Base-by-base conservation (phyloP, 1,140 invertebrate genomes). In the Anoplophora glabripennis region DNA sequence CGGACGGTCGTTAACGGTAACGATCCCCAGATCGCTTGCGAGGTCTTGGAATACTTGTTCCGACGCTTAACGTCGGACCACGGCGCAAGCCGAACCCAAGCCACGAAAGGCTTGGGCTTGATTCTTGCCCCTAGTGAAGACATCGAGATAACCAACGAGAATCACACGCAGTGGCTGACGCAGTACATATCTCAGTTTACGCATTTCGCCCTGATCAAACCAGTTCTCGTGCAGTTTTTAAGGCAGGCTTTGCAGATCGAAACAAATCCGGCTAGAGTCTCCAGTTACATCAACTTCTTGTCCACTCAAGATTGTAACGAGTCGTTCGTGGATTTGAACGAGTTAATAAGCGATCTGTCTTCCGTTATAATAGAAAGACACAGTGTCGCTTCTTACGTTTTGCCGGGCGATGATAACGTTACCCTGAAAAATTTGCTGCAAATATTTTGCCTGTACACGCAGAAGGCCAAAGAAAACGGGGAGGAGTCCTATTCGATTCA, bases 331-430 rank as follows among this genome's bases (percentile, higher is more conserved):
- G 85, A 87, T 52, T 75, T 87, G 64, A 79, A 81, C 11, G 85
- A 86, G 59, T 74, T 87, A 15, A 83, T 86, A 7, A 76, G 76
- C 38, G 94, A 97, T 74, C 86, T 97, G 66, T 89, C 92, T 2
- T 92, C 94, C 65, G 78, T 98, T 42, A 89, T 98, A 47, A 94
- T 98, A 12, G 94, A 98, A 75, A 80, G 95, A n/a, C 90, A 88
- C 60, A 92, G 89, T 5, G 89, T 97, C 57, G 88, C 94, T 42
- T 85, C 86, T 34, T 87, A 89, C 48, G 89, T 97, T 53, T 77
- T 96, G 14, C 93, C 92, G 1, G 79, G 82, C 7, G 78, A 11
- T 78, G 81, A 61, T 72, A 79, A 80, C 53, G 80, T 81, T 45
- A 88, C 89, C 0, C 78, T 95, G 10, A 84, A 90, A 62, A 85